A percentile compares a stretch with the other conserved stretches of the same genome.
These are phyloP conservation scores for Galbula dea DNA, from an alignment of 2,113 vertebrate genomes.

Conservation along the genomic window DNA sequence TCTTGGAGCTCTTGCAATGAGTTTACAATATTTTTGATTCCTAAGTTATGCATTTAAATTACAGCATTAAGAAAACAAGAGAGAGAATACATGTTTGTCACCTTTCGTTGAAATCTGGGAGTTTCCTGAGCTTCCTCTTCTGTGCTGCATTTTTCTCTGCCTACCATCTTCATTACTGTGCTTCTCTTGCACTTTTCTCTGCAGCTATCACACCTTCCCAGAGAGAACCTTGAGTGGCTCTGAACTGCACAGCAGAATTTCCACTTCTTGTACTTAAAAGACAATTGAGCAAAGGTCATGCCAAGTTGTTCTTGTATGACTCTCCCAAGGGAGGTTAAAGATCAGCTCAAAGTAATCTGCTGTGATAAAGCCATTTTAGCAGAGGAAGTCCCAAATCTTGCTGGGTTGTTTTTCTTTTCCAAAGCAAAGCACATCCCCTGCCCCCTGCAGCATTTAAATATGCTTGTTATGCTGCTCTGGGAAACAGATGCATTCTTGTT, in stretches of 20 bases:
- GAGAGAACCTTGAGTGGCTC: neutral
- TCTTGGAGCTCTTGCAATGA: neutral
- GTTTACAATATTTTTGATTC: neutral
- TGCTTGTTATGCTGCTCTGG: neutral
- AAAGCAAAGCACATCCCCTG: neutral
- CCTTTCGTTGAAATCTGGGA: conserved; percentile 52
- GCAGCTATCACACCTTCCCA: neutral
- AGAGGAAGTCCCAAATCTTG: conserved; percentile 30
- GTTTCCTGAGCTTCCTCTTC: conserved; percentile 17
- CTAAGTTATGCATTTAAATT: neutral
- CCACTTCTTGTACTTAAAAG: neutral
- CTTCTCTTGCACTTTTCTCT: neutral
- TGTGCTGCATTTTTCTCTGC: conserved; percentile 21
- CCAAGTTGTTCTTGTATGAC: neutral
- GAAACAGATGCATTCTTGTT: conserved; percentile 46
- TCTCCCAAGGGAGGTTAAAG: conserved; percentile 15
- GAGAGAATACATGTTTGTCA: conserved; percentile 23
- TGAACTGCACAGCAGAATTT: neutral
- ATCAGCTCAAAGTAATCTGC: conserved; percentile 7
- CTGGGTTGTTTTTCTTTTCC: neutral
- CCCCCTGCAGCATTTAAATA: neutral
- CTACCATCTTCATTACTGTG: conserved; percentile 23
- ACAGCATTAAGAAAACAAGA: neutral
- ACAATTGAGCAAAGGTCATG: conserved; percentile 23
- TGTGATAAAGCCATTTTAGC: conserved; percentile 17